These are phyloP conservation scores for Tolmerus cingulatus DNA, from an alignment of 2,888 invertebrate species.

Conservation along the genomic window DNA sequence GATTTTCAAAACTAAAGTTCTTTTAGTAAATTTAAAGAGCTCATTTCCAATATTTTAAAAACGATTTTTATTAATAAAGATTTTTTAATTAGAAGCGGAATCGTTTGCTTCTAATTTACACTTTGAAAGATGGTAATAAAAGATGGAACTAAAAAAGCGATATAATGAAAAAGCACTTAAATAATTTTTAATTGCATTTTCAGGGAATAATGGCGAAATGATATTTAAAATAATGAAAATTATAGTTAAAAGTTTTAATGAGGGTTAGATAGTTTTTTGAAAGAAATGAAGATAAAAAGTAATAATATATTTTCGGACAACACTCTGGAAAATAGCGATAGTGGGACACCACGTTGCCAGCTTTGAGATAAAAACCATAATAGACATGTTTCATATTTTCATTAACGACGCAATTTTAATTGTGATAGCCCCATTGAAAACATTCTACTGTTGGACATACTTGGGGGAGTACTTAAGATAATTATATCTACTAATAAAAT, in stretches of 20 bases:
- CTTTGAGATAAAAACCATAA: background rate
- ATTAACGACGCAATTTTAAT: background rate
- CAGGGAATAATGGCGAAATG: background rate
- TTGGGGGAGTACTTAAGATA: background rate
- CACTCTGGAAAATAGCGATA: background rate
- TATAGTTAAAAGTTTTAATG: background rate
- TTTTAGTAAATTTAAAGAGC: too few species aligned
- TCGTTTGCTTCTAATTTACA: background rate
- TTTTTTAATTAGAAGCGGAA: background rate
- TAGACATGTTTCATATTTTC: background rate
- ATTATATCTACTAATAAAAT: slow-evolving; percentile 8
- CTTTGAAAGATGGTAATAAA: background rate
- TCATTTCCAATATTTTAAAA: too few species aligned
- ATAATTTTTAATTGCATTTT: background rate
- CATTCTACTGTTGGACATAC: background rate
- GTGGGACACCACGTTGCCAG: background rate
- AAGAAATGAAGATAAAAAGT: background rate
- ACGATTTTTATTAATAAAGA: too few species aligned
- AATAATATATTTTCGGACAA: background rate
- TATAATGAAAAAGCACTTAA: background rate
- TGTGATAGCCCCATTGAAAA: background rate
- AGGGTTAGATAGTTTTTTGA: background rate
- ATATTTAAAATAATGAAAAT: background rate
- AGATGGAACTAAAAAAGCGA: background rate
- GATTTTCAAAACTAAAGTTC: too few species aligned